Evolutionary conservation across 1,140 invertebrate genomes (phyloP), one percentile per base, ranked within the genome.

Genomic region (Pogonomyrmex barbatus): DNA sequence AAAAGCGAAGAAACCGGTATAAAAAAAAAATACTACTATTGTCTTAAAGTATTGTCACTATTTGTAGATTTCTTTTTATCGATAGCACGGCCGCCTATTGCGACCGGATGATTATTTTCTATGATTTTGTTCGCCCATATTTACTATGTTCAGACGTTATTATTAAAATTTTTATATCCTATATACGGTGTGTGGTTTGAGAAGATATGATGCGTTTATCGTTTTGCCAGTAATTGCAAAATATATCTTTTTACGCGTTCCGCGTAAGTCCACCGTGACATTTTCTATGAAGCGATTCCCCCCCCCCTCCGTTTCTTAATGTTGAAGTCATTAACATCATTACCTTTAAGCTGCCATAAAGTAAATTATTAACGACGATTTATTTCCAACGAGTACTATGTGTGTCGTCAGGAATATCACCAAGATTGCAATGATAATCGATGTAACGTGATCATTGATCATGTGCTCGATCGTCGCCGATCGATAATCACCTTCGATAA

Each of bases 31-130:
- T 56, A 56, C 14, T 47, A 50, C 8, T 79, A 45, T 58, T 45
- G 14, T 83, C 36, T 83, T 83, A 12, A 60, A 30, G 68, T 83
- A n/a, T 58, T 78, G 33, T 79, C 76, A 77, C 86, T 71, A 54
- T 88, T 89, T 87, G 78, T 91, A 87, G 71, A 79, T 73, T 87
- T 24, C 60, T 70, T 89, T 89, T 89, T 91, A 91, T 91, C 62
- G 60, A 82, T 73, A 70, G 62, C 52, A 73, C 24, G 24, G 50
- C 60, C 82, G 85, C 70, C 54, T 87, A 87, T 88, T 88, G 89
- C 77, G 83, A 73, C 82, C 73, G 70, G 36, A 73, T 89, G 39
- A 79, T 83, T 12, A 56, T 90, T 88, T 90, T 90, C 54, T 89
- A 85, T 84, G n/a, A 60, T 83, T 83, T 75, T 73, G 54, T 75